Evolutionary conservation across 2,797 vertebrate genomes (phyloP), one percentile per base, ranked within the genome.

Genomic region (Emydoidea blandingii): DNA sequence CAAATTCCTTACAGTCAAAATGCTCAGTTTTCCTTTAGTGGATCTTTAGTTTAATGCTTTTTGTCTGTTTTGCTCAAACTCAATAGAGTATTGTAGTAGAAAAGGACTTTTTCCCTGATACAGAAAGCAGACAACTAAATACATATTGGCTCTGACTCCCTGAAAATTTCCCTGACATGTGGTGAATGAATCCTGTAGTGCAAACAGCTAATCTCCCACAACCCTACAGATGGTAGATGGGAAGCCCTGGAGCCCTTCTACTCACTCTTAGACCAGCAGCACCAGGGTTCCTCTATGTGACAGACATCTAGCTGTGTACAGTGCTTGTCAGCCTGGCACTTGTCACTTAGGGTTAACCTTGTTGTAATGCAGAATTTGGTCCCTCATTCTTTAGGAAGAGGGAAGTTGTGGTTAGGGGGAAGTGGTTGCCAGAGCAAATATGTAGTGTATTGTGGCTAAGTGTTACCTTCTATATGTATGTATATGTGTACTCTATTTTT

Each of bases 191-290:
- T 89, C 87, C 5, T 83, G 52, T 86, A 34, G 3, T 56, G 4
- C 5, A 1, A 1, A 1, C 21, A 83, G 52, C 12, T 10, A 7
- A 7, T 4, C 4, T 57, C 10, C 62, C 52, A 12, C 5, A 0
- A 0, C 31, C 37, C 1, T 0, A 0, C 34, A 47, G 23, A 23
- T 12, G 41, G 0, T 31, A 12, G 83, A 82, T 29, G 44, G 74
- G 44, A 34, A 86, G 18, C 4, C 6, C 82, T 57, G 27, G 54
- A 88, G 27, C 2, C 11, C 1, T 21, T 93, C 54, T 59, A 5
- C 12, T 27, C 16, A 14, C 41, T 7, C 53, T 19, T 8, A 52
- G 84, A 18, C 25, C 37, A n/a, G 47, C 25, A 54, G 8, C 3
- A 16, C 12, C 50, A 9, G 29, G 41, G 0, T 52, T 92, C 49